phyloP scores from a whole-genome alignment of 2,113 vertebrate species.

The Leptosomus discolor region DNA sequence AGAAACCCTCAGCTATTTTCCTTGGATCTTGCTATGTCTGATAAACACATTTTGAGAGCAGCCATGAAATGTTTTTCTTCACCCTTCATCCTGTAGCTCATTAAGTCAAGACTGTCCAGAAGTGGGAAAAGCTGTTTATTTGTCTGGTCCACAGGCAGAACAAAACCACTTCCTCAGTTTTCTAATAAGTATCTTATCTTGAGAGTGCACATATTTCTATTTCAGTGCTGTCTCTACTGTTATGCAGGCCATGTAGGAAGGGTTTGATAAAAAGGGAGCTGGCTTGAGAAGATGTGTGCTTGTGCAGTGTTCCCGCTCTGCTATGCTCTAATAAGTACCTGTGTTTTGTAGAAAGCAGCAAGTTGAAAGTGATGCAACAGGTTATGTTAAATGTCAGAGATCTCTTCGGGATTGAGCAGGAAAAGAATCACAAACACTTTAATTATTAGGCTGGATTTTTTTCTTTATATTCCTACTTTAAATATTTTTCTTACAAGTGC shows the following conservation, averaged over 20 bases:
- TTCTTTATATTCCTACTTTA: neutral
- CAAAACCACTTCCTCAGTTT: constrained; percentile 74
- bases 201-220: constrained; percentile 54
- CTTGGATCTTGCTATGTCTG: neutral
- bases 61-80: neutral
- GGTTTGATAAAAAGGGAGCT: neutral
- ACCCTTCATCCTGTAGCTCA: neutral
- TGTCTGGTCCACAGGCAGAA: constrained; percentile 41
- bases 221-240: constrained; percentile 10
- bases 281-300: neutral
- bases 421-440: neutral
- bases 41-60: constrained; percentile 11
- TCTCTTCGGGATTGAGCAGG: neutral
- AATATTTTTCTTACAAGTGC: neutral
- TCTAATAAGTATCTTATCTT: constrained; percentile 67
- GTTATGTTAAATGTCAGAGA: neutral
- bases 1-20: neutral
- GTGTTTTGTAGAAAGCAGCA: neutral
- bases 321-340: neutral
- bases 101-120: constrained; percentile 45
- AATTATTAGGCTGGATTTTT: neutral
- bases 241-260: neutral
- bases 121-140: constrained; percentile 42
- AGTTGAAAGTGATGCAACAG: neutral
- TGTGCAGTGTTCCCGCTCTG: neutral